These are phyloP conservation scores for Nematostella vectensis DNA, from an alignment of 92 coral and sea anemone genomes.

Conservation along the genomic window DNA sequence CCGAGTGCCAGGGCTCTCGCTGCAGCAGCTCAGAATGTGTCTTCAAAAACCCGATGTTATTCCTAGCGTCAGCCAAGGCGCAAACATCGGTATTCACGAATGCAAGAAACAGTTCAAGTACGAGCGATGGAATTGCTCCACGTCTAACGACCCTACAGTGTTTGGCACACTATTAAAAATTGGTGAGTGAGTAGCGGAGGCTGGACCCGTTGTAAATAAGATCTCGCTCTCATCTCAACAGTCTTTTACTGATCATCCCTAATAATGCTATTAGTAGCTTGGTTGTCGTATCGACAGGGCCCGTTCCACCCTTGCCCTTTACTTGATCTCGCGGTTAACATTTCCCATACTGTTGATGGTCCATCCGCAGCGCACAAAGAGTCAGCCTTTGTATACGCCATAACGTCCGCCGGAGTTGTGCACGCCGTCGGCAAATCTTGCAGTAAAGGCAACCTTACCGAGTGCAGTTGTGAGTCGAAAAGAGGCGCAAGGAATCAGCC, in stretches of 20 bases:
- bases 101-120: slow-evolving; percentile 80
- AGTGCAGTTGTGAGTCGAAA: slow-evolving; percentile 65
- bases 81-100: slow-evolving; percentile 68
- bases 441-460: slow-evolving; percentile 75
- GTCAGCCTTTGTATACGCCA: slow-evolving; percentile 92
- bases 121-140: slow-evolving; percentile 93
- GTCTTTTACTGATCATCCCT: no score
- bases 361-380: slow-evolving; percentile 90
- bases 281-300: background rate
- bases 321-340: no score
- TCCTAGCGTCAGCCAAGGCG: slow-evolving; percentile 80
- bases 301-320: background rate
- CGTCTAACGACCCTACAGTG: slow-evolving; percentile 68
- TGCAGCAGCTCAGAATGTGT: slow-evolving; percentile 72
- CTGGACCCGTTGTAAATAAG: no score
- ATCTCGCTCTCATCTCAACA: no score
- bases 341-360: no score
- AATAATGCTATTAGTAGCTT: background rate
- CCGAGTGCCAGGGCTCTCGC: slow-evolving; percentile 74
- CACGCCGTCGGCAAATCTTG: slow-evolving; percentile 92
- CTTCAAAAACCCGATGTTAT: slow-evolving; percentile 80
- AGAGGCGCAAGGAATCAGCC: slow-evolving; percentile 18
- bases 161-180: slow-evolving; percentile 68
- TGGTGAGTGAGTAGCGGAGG: no score
- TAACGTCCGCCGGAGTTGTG: slow-evolving; percentile 94